Percentiles rank a stretch among this genome's conserved stretches.
phyloP scores from a whole-genome alignment of 30 jellyfish, hydroid and myxozoan genomes.

The Turritopsis dohrnii region DNA sequence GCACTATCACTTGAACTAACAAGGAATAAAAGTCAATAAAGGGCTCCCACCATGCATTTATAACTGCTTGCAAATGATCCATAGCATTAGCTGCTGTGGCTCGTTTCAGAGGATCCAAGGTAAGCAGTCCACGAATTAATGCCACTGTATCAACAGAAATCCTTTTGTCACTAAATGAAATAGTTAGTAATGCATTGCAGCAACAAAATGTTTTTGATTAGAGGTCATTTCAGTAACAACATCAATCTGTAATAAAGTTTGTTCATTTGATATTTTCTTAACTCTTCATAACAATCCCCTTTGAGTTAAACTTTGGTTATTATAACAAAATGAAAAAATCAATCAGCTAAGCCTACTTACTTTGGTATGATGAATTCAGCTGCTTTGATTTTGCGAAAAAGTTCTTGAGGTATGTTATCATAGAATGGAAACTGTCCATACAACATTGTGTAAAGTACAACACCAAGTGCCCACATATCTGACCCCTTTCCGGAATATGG shows the following conservation, averaged over 20 bases:
- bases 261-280: neutral
- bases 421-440: conserved; percentile 95
- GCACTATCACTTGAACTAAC: neutral
- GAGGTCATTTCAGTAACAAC: no score
- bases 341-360: conserved; percentile 30
- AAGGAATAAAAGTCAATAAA: no score
- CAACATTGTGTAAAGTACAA: conserved; percentile 86
- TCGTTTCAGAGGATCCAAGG: conserved; percentile 62
- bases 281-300: neutral
- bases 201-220: no score
- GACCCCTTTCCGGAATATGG: conserved; percentile 96
- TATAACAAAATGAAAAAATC: neutral
- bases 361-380: conserved; percentile 83
- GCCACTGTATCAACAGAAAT: conserved; percentile 73
- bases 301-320: neutral
- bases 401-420: conserved; percentile 86
- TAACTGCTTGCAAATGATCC: conserved; percentile 45
- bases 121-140: conserved; percentile 58
- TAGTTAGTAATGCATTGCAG: neutral
- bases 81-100: conserved; percentile 52
- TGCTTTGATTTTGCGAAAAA: conserved; percentile 81
- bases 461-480: conserved; percentile 99
- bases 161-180: conserved; percentile 57
- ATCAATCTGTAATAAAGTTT: no score
- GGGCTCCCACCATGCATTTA: conserved; percentile 58